Evolutionary conservation across 2,113 vertebrate species (phyloP), one percentile per base, ranked within the genome.

Genomic region (Eublepharis macularius): DNA sequence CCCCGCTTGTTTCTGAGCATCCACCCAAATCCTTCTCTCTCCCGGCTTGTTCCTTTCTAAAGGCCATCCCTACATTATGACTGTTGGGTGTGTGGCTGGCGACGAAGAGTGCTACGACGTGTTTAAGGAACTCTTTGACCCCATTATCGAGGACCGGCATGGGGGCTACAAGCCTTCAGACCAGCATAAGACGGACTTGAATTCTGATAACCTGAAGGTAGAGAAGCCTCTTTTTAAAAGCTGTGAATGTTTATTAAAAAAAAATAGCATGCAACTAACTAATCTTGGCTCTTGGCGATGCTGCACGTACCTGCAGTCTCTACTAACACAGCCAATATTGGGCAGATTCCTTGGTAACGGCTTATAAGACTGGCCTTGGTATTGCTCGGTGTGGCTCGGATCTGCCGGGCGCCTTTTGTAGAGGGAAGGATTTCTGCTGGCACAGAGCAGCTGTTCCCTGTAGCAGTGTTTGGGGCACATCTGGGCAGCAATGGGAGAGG

Each of bases 31-130:
- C 92, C 80, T 91, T 88, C 88, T 86, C 43, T 89, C 43, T 94
- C 92, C 41, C 89, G 87, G 86, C 80, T 91, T 90, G 85, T 84
- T 91, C 88, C 78, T 93, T 81, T 87, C 88, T 94, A 66, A 74
- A 98, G 99, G 98, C 66, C 99, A 99, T 89, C 98, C 98, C 54
- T 99, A 94, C 94, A 99, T 99, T 93, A 97, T 99, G 98, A 99
- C 98, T 0, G 98, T 99, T 95, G 98, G 98, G 89, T 98, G 97
- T 0, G 98, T 98, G 78, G 98, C 98, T 69, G 98, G 98, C 41
- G 98, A 99, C 85, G 98, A 99, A 94, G 98, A 99, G 84, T 97
- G 95, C 0, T 99, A 99, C 74, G 97, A 97, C 0, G 97, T 98
- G 66, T 99, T 98, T 95, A 97, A 97, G 86, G 98, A 98, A 26